Evolutionary conservation across 2,797 vertebrate species (phyloP), one percentile per base, ranked within the genome.

Genomic region (Lagodon rhomboides): DNA sequence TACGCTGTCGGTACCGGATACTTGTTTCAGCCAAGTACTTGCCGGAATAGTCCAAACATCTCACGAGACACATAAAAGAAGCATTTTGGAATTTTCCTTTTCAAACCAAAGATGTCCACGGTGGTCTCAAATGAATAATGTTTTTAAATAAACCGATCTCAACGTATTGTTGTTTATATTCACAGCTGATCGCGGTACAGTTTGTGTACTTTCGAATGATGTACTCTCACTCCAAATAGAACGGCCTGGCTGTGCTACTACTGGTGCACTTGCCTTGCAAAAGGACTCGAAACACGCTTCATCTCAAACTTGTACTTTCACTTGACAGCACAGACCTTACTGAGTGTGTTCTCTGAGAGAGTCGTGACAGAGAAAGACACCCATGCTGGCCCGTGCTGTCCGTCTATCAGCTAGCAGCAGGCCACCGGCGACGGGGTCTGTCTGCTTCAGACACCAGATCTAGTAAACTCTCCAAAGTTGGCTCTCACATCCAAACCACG

Each of bases 381-480:
- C 77, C 91, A 66, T 86, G 77, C 87, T 85, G 90, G 72, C 67
- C 77, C 91, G 62, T 86, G 77, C 87, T 85, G 90, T 74, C 83
- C 18, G 88, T 92, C 90, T 93, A 34, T 82, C 92, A 56, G 69
- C 53, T 69, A 84, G 83, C 91, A 93, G 92, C 82, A 77, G 87
- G 81, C 85, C 81, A 23, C 73, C 75, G 27, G 60, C 18, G 68
- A 83, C 7, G 30, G 67, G 73, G 81, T 77, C 87, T 61, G 86
- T 86, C 81, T 77, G 80, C 75, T 71, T 66, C 87, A 86, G 70
- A 87, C 91, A 87, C 85, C 87, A 87, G 86, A 75, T 88, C 83
- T 68, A 82, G 82, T 87, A 87, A 89, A 90, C 80, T 84, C 77
- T 13, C 73, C 63, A 53, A 59, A 79, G 74, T 82, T 91, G 89